Evolutionary conservation across 2,888 invertebrate species (phyloP).

Genomic region (Scaptomyza reducta): DNA sequence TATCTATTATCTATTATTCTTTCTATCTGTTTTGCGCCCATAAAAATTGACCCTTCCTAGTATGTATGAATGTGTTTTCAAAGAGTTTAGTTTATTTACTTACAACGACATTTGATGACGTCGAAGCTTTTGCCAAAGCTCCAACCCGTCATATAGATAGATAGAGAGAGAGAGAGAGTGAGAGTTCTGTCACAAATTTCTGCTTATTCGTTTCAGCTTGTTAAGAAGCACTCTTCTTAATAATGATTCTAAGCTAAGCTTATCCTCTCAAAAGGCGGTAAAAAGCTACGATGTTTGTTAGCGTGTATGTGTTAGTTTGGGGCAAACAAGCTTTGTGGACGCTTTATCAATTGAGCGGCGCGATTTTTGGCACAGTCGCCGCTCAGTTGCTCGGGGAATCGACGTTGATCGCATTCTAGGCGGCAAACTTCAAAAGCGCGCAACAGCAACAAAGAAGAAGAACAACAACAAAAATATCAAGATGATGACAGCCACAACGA

Average conservation of each 20-base stretch:
- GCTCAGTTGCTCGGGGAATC: constrained; percentile 37
- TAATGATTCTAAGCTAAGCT: constrained; percentile 20
- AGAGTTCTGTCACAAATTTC: background rate
- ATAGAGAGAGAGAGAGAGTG: background rate
- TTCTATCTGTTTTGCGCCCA: too few species aligned
- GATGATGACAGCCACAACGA: constrained; percentile 6
- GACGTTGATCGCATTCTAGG: constrained; percentile 24
- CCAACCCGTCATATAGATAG: background rate
- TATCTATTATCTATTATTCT: too few species aligned
- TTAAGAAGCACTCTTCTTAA: background rate
- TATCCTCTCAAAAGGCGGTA: constrained; percentile 6
- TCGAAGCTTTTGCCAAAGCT: constrained; percentile 36
- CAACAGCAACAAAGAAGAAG: background rate
- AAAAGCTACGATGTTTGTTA: background rate
- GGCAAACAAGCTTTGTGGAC: constrained; percentile 40
- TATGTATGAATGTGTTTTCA: background rate
- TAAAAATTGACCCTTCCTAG: too few species aligned
- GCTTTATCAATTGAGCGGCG: constrained; percentile 68
- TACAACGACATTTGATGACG: constrained; percentile 19
- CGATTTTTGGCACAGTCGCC: constrained; percentile 30
- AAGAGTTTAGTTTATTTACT: constrained; percentile 28
- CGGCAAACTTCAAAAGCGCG: constrained; percentile 4
- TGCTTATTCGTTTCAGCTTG: background rate
- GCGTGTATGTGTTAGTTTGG: constrained; percentile 15
- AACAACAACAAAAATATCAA: constrained; percentile 3